Base-by-base conservation (phyloP, 2,113 vertebrate genomes). In the Smithornis capensis region DNA sequence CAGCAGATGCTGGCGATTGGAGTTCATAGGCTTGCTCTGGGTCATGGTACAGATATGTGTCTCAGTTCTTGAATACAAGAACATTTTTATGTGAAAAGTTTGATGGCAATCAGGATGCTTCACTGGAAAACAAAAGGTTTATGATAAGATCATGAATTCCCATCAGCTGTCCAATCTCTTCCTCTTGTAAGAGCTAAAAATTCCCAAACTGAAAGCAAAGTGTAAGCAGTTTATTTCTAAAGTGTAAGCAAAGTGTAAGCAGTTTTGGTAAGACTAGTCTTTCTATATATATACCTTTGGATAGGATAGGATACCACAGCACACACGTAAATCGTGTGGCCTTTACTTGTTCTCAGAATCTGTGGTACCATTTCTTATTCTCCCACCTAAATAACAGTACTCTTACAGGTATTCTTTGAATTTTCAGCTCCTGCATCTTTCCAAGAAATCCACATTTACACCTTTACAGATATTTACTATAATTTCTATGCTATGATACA, bases 21-120 rank as follows among this genome's bases (percentile, higher is more conserved):
- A 47, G 14, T n/a, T 86, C 6, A 29, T 15, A 22, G 38, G 38
- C 14, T 80, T 90, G 14, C 27, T 87, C 35, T 40, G n/a, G 27
- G 21, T 71, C 60, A 73, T 1, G 0, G 31, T 44, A 50, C 47
- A 90, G 14, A 31, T 0, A 0, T 37, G 28, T 50, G 14, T 47
- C 38, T 88, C 55, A 11, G 21, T 17, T 85, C 35, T 5, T 38
- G 50, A 70, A 81, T 0, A 2, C 25, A 90, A 75, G 38, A 77
- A 83, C n/a, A 27, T 8, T 3, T 67, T 80, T 4, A 17, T 25
- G 23, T 31, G 15, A 15, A 37, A 89, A 67, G 6, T 86, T 90
- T 83, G 18, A 33, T 2, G 17, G 50, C 33, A 90, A 86, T 74
- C 14, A 16, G 16, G 23, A 3, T 57, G 44, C 64, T 78, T 64